A percentile compares a stretch with the other conserved stretches of the same genome.
These are phyloP conservation scores for Thermophis baileyi DNA, from an alignment of 2,113 vertebrate genomes.

Conservation along the genomic window DNA sequence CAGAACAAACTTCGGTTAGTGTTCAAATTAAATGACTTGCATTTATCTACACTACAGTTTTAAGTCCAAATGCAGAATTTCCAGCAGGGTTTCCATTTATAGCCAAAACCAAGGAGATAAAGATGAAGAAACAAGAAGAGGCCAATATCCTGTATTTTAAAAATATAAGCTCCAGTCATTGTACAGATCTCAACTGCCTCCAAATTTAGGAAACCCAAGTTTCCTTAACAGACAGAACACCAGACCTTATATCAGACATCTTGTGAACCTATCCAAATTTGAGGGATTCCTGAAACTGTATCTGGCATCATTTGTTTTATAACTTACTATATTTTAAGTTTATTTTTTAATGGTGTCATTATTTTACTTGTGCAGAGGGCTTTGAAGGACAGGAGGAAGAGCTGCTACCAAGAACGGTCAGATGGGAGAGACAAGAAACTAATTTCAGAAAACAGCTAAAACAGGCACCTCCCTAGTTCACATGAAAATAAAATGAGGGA, in stretches of 20 bases:
- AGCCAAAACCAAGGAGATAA: neutral
- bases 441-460: neutral
- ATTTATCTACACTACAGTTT: neutral
- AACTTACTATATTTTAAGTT: neutral
- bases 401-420: neutral
- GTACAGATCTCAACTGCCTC: neutral
- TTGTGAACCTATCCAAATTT: neutral
- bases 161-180: neutral
- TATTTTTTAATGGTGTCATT: neutral
- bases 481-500: neutral
- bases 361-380: neutral
- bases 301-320: neutral
- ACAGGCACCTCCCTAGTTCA: neutral
- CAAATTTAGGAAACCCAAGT: neutral
- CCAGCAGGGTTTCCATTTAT: neutral
- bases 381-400: neutral
- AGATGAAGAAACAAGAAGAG: neutral
- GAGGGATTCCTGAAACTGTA: neutral
- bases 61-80: neutral
- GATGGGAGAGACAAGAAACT: too few relatives aligned
- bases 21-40: neutral
- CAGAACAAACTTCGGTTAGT: neutral
- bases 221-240: neutral
- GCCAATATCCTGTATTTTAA: too few relatives aligned
- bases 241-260: neutral